Percentiles rank a stretch among this genome's conserved stretches.
phyloP scores from a whole-genome alignment of 2,113 vertebrate species.

The Misgurnus mizolepis region DNA sequence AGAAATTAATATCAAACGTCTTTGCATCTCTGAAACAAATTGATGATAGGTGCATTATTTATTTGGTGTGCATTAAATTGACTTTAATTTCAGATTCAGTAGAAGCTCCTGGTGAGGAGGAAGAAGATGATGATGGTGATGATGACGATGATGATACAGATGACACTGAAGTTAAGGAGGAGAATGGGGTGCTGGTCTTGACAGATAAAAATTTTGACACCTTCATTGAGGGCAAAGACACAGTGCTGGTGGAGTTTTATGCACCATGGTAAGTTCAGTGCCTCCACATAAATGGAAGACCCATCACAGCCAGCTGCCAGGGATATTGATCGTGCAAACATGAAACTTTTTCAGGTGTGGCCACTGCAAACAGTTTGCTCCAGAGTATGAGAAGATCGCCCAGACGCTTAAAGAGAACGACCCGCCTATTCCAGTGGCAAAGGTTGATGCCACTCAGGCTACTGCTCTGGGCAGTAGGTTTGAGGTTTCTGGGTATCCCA shows the following conservation, averaged over 20 bases:
- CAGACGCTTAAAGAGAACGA: conserved; percentile 84
- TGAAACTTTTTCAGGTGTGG: conserved; percentile 83
- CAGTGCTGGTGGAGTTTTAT: conserved; percentile 92
- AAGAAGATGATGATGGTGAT: conserved; percentile 61
- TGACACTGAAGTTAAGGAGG: conserved; percentile 86
- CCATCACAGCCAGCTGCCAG: not conserved
- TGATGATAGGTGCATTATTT: conserved; percentile 71
- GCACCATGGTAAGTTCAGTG: conserved; percentile 84
- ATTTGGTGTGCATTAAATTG: not conserved
- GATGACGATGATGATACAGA: conserved; percentile 69
- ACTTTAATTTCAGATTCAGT: conserved; percentile 43
- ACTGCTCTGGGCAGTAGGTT: conserved; percentile 80
- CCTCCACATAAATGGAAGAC: not conserved
- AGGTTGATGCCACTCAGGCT: conserved; percentile 88
- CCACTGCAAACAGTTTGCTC: conserved; percentile 94
- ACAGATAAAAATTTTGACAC: conserved; percentile 87
- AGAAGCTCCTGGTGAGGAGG: conserved; percentile 53
- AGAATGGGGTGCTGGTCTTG: conserved; percentile 88
- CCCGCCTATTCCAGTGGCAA: conserved; percentile 90
- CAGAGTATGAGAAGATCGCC: conserved; percentile 94
- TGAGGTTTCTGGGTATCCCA: conserved; percentile 93
- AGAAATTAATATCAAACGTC: not conserved
- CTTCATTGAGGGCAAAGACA: conserved; percentile 89
- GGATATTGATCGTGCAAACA: conserved; percentile 23
- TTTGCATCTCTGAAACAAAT: not conserved